phyloP scores from a whole-genome alignment of 1,140 invertebrate species.

The Xylocopa sonorina region DNA sequence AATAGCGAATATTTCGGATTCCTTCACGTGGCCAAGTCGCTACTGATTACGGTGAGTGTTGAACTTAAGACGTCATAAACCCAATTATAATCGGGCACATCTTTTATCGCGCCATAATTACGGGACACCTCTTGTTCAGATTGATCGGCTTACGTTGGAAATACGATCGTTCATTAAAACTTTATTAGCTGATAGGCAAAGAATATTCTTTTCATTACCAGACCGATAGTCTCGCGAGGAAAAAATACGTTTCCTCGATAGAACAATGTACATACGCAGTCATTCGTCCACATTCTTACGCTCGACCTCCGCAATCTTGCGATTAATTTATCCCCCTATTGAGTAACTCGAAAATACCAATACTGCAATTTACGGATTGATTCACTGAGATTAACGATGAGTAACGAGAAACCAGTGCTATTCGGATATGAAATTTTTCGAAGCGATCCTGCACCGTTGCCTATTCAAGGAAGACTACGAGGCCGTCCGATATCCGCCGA shows the following conservation, averaged over 20 bases:
- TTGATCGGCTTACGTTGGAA: neutral
- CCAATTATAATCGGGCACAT: conserved; percentile 7
- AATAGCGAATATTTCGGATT: conserved; percentile 32
- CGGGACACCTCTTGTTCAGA: neutral
- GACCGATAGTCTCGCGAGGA: too few relatives aligned
- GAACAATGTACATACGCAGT: neutral
- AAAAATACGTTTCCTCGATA: neutral
- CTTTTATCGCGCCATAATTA: neutral
- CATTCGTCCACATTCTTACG: neutral
- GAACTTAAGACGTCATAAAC: neutral
- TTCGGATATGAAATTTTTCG: neutral
- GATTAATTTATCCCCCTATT: neutral
- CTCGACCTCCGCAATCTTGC: neutral
- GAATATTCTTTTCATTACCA: neutral
- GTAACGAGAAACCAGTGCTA: neutral
- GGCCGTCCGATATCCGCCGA: conserved; percentile 47
- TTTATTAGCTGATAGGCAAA: too few relatives aligned
- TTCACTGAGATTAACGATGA: neutral
- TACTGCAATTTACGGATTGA: neutral
- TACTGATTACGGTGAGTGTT: conserved; percentile 59
- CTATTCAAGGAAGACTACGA: conserved; percentile 61
- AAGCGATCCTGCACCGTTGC: conserved; percentile 62
- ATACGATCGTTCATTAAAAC: neutral
- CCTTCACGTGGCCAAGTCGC: conserved; percentile 24
- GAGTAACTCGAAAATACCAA: neutral